Conservation (phyloP, 2,113 vertebrate species). For the Stigmatopora nigra region DNA sequence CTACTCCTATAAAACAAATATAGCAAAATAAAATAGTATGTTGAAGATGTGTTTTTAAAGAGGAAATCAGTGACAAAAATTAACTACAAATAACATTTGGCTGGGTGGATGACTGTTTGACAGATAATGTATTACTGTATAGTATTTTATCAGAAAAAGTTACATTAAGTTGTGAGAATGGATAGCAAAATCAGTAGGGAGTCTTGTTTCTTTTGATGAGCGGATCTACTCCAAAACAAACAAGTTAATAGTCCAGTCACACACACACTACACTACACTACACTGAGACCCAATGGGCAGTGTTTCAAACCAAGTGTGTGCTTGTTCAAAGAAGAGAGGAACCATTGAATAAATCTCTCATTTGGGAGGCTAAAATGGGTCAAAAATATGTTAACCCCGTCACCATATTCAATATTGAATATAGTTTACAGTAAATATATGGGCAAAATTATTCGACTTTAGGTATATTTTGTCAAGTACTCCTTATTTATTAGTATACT, state of each 20-base stretch:
- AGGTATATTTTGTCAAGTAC: background rate
- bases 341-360: background rate
- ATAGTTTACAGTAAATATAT: background rate
- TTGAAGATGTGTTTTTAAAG: too few relatives aligned
- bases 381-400: background rate
- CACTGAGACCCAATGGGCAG: conserved; percentile 26
- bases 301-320: conserved; percentile 20
- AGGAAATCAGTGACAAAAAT: too few relatives aligned
- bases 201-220: background rate
- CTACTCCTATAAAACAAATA: too few relatives aligned
- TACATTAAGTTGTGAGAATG: background rate
- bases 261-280: conserved; percentile 12
- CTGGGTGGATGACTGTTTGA: too few relatives aligned
- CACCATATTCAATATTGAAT: background rate
- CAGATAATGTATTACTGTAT: too few relatives aligned
- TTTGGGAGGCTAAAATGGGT: background rate
- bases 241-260: conserved; percentile 46
- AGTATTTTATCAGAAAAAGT: too few relatives aligned
- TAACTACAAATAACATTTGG: too few relatives aligned
- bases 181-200: background rate
- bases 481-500: too few relatives aligned
- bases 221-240: conserved; percentile 30
- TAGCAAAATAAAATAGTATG: too few relatives aligned
- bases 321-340: background rate
- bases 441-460: background rate